Evolutionary conservation across 1,140 invertebrate genomes (phyloP).

Genomic region (Condylostylus longicornis): DNA sequence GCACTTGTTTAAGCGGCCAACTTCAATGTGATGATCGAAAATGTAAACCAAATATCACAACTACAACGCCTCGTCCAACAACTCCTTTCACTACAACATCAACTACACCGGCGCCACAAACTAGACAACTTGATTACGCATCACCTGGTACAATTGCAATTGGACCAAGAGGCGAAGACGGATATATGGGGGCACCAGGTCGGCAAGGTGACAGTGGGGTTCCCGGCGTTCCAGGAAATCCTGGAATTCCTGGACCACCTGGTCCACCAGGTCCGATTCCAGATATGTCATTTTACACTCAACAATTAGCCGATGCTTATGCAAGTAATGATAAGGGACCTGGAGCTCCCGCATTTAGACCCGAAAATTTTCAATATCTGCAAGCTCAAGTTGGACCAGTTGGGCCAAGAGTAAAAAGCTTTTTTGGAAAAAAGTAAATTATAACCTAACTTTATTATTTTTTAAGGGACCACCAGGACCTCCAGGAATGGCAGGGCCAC

Average conservation of each 20-base stretch:
- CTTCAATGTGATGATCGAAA: conserved; percentile 35
- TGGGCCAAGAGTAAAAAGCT: conserved; percentile 52
- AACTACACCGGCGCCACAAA: conserved; percentile 12
- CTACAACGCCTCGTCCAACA: conserved; percentile 7
- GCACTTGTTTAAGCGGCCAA: conserved; percentile 40
- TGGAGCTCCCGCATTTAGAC: conserved; percentile 30
- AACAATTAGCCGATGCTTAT: conserved; percentile 46
- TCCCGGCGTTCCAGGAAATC: conserved; percentile 50
- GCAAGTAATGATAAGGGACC: conserved; percentile 61
- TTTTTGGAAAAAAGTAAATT: conserved; percentile 32
- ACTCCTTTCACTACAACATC: conserved; percentile 8
- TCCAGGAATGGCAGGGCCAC: conserved; percentile 49
- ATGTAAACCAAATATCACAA: conserved; percentile 7
- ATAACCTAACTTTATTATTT: conserved; percentile 7
- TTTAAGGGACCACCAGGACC: conserved; percentile 34
- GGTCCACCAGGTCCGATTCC: conserved; percentile 55
- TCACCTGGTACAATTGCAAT: conserved; percentile 12
- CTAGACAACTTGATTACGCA: neutral
- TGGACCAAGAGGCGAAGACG: conserved; percentile 23
- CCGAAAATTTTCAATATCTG: conserved; percentile 54
- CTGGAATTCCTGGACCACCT: conserved; percentile 52
- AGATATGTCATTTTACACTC: conserved; percentile 52
- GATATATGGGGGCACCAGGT: conserved; percentile 38
- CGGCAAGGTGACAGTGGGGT: conserved; percentile 45
- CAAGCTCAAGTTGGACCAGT: conserved; percentile 61